phyloP scores from a whole-genome alignment of 2,113 vertebrate species.

The Plecturocebus donacophilus region DNA sequence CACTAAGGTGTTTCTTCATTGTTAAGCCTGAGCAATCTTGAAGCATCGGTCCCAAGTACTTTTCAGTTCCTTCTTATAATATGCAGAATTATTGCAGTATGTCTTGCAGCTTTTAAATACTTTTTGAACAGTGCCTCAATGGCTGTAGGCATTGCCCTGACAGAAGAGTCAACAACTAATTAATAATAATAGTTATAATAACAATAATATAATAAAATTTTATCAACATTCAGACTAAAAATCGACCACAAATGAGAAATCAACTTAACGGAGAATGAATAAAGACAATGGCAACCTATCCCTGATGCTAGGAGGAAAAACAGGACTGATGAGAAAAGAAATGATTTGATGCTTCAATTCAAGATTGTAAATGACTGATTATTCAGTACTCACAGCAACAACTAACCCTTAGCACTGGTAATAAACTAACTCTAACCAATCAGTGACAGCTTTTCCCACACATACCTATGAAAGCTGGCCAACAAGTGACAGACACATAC shows the following conservation, averaged over 20 bases:
- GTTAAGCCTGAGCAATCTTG: background rate
- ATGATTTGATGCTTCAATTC: background rate
- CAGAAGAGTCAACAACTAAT: background rate
- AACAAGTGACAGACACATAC: background rate
- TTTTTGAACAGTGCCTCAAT: background rate
- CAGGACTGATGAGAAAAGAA: background rate
- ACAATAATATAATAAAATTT: background rate
- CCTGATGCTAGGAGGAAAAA: background rate
- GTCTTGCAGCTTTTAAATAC: background rate
- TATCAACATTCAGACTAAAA: background rate
- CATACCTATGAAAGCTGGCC: background rate
- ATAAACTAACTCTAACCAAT: background rate
- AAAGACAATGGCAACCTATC: background rate
- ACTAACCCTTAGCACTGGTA: background rate
- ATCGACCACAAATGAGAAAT: background rate
- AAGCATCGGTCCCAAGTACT: background rate
- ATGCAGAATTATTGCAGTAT: background rate
- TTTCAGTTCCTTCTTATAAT: background rate
- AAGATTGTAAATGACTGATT: background rate
- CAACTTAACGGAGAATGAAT: background rate
- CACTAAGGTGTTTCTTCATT: background rate
- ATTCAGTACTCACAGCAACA: background rate
- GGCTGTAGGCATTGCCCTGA: background rate
- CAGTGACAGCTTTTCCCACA: background rate
- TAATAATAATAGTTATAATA: background rate